Evolutionary conservation across 92 coral and sea anemone genomes (phyloP).

Genomic region (Epizoanthus stellaris): DNA sequence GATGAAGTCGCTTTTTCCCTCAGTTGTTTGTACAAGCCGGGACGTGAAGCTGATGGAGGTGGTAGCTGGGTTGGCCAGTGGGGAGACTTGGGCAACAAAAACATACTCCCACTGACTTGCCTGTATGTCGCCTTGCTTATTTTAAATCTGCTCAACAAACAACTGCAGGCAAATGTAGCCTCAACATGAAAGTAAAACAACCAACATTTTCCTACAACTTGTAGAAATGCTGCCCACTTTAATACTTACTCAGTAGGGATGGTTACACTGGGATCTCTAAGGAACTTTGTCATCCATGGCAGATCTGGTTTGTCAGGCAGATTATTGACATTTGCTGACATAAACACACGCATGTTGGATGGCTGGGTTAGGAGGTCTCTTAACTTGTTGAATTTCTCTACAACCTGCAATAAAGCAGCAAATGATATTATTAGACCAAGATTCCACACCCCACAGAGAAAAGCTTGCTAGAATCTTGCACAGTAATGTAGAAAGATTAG

Average conservation of each 20-base stretch:
- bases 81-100: not conserved
- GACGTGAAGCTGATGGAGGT: not conserved
- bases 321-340: slow-evolving; percentile 84
- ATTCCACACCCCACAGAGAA: not conserved
- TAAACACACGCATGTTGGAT: slow-evolving; percentile 83
- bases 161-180: too few species aligned
- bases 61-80: not conserved
- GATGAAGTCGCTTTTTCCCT: not conserved
- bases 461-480: too few species aligned
- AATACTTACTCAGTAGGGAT: slow-evolving; percentile 66
- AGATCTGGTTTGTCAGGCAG: slow-evolving; percentile 77
- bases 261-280: slow-evolving; percentile 51
- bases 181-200: not conserved
- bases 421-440: not conserved
- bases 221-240: not conserved
- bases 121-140: too few species aligned
- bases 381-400: slow-evolving; percentile 70
- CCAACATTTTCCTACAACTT: not conserved
- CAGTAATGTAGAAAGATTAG: too few species aligned
- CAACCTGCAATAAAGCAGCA: slow-evolving; percentile 59
- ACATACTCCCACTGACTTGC: too few species aligned
- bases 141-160: too few species aligned
- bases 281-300: slow-evolving; percentile 76
- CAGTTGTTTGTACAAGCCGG: not conserved
- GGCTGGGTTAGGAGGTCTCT: slow-evolving; percentile 80